phyloP scores from a whole-genome alignment of 2,888 invertebrate species.

The Erebia palarica region DNA sequence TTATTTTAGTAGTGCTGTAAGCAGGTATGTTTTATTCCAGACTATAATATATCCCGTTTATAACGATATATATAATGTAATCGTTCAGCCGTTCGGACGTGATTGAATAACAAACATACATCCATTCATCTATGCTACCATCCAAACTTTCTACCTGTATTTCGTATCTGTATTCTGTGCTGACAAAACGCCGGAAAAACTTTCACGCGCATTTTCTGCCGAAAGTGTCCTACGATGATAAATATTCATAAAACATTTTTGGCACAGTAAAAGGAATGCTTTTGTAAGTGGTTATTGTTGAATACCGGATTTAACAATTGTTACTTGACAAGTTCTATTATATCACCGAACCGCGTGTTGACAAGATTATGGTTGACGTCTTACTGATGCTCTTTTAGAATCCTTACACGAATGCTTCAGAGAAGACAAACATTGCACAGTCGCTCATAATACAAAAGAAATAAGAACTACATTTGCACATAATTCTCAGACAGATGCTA shows the following conservation, averaged over 20 bases:
- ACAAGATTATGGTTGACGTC: constrained; percentile 39
- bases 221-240: background rate
- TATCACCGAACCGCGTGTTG: constrained; percentile 38
- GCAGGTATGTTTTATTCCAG: no score
- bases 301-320: constrained; percentile 33
- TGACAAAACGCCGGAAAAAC: no score
- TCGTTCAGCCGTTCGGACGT: no score
- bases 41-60: no score
- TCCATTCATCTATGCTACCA: no score
- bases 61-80: no score
- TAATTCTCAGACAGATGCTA: constrained; percentile 11
- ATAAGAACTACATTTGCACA: constrained; percentile 20
- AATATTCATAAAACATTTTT: background rate
- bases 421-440: background rate
- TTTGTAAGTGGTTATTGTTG: constrained; percentile 16
- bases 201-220: no score
- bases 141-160: no score
- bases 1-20: no score
- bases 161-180: no score
- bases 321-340: constrained; percentile 38
- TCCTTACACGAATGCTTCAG: constrained; percentile 2
- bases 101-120: no score
- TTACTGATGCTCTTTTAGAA: constrained; percentile 34
- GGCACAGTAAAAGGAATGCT: constrained; percentile 11
- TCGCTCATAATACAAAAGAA: constrained; percentile 3